Conservation (phyloP, 2,113 vertebrate species). For the Campylorhamphus procurvoides region DNA sequence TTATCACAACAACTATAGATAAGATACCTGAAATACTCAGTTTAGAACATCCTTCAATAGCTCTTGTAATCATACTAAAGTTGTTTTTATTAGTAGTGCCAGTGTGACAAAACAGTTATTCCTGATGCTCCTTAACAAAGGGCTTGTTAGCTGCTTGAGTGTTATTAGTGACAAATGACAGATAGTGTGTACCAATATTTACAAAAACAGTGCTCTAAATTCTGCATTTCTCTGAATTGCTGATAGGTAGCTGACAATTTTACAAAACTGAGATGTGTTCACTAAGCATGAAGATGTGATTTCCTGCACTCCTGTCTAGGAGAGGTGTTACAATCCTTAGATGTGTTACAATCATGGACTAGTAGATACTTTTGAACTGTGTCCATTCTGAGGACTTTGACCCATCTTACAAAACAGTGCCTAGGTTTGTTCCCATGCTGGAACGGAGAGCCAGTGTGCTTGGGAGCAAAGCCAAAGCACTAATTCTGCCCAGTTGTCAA, state of each 20-base stretch:
- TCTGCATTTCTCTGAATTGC: neutral
- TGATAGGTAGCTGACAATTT: neutral
- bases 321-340: neutral
- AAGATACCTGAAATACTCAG: neutral
- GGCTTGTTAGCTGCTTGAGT: neutral
- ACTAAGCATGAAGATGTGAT: neutral
- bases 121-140: neutral
- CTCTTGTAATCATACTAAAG: neutral
- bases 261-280: neutral
- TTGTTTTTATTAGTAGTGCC: neutral
- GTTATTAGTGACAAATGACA: neutral
- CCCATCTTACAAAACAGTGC: neutral
- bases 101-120: neutral
- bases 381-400: constrained; percentile 20
- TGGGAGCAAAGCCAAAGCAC: constrained; percentile 39
- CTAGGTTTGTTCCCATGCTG: constrained; percentile 25
- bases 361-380: constrained; percentile 12
- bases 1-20: neutral
- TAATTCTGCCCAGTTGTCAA: constrained; percentile 36
- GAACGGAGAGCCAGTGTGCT: neutral
- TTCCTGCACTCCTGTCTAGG: neutral
- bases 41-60: neutral
- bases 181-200: neutral
- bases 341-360: neutral
- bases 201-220: neutral